Evolutionary conservation across 2,113 vertebrate genomes (phyloP).

Genomic region (Brachypodius melanocephalos): DNA sequence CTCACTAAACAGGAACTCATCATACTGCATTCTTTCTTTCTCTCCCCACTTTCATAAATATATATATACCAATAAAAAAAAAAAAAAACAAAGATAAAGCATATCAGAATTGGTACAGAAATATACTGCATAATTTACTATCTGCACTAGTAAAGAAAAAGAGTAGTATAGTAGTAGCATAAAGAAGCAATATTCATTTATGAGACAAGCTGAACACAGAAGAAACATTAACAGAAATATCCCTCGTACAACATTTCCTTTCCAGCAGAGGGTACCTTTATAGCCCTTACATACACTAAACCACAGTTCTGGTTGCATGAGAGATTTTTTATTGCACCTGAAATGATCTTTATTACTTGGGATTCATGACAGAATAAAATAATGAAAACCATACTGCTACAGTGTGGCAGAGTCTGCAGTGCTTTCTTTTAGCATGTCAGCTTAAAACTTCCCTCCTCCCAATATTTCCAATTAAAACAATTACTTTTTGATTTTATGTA

Average conservation of each 20-base stretch:
- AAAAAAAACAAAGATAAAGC: neutral
- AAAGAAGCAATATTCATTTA: neutral
- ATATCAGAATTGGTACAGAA: neutral
- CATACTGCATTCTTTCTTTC: neutral
- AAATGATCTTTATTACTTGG: neutral
- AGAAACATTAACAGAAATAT: neutral
- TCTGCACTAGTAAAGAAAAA: neutral
- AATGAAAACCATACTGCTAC: neutral
- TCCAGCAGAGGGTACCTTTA: neutral
- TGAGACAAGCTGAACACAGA: neutral
- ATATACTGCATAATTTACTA: neutral
- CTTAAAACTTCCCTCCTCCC: fast-evolving
- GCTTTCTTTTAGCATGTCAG: neutral
- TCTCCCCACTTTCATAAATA: neutral
- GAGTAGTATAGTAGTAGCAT: neutral
- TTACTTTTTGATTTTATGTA: neutral
- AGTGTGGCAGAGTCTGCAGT: neutral
- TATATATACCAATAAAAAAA: neutral
- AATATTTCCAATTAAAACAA: neutral
- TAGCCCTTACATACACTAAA: neutral
- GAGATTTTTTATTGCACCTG: neutral
- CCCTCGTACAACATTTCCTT: neutral
- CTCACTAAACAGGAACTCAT: neutral
- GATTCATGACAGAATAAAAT: neutral
- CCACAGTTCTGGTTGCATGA: neutral